phyloP scores from a whole-genome alignment of 2,797 vertebrate genomes.

The Lithobates sylvaticus region DNA sequence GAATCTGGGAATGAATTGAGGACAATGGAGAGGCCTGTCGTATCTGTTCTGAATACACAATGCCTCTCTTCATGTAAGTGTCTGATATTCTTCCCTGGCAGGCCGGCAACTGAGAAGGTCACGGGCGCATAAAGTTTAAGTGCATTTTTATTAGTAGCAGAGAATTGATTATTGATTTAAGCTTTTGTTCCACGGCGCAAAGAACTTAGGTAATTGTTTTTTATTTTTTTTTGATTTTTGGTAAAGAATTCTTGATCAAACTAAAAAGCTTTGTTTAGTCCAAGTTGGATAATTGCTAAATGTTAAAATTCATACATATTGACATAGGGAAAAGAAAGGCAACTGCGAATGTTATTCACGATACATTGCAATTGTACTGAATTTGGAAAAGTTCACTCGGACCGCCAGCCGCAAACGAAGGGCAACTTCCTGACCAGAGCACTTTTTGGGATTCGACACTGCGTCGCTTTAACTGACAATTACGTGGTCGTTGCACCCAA shows the following conservation, averaged over 20 bases:
- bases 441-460: too few species aligned
- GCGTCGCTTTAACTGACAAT: too few species aligned
- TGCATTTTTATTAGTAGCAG: conserved; percentile 45
- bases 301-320: too few species aligned
- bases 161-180: conserved; percentile 55
- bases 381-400: too few species aligned
- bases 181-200: conserved; percentile 18
- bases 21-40: conserved; percentile 1
- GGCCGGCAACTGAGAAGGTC: conserved; percentile 43
- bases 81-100: conserved; percentile 28
- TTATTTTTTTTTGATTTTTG: not conserved
- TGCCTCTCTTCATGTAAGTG: conserved; percentile 24
- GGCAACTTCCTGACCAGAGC: too few species aligned
- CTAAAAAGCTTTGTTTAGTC: not conserved
- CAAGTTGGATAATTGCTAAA: not conserved
- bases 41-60: conserved; percentile 34
- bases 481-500: too few species aligned
- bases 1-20: conserved; percentile 28
- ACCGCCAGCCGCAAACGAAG: too few species aligned
- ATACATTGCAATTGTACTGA: too few species aligned
- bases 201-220: conserved; percentile 22
- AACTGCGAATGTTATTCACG: too few species aligned
- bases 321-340: too few species aligned
- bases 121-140: conserved; percentile 47
- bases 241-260: conserved; percentile 6